These are phyloP conservation scores for Hestina assimilis DNA, from an alignment of 1,140 invertebrate species.

Conservation along the genomic window DNA sequence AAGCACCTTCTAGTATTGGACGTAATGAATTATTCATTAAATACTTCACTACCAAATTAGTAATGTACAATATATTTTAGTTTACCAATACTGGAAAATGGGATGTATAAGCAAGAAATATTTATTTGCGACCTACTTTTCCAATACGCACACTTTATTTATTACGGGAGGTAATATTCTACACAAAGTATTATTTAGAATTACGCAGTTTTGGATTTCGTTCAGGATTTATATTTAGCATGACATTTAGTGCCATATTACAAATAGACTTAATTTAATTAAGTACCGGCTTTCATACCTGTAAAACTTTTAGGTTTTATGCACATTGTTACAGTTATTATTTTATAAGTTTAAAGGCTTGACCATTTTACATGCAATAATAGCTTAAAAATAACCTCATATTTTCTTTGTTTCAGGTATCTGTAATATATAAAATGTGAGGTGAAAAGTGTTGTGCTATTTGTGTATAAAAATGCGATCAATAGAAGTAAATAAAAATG, in stretches of 20 bases:
- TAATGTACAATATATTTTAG: background rate
- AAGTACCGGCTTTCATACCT: no score
- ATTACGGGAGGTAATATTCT: no score
- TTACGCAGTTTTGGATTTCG: no score
- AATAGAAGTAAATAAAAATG: constrained; percentile 46
- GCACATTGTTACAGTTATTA: no score
- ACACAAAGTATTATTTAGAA: no score
- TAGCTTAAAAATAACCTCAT: background rate
- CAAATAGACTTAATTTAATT: no score
- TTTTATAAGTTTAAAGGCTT: no score
- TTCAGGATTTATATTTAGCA: no score
- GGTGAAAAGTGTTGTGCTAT: constrained; percentile 21
- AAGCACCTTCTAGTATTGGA: constrained; percentile 41
- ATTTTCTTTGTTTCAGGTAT: constrained; percentile 25
- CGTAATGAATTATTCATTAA: constrained; percentile 51
- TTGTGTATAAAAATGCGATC: constrained; percentile 54
- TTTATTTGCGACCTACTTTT: background rate
- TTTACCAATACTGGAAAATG: background rate
- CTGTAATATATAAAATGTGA: constrained; percentile 19
- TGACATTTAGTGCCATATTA: no score
- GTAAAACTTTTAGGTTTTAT: no score
- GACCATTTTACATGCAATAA: background rate
- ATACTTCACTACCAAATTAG: constrained; percentile 3
- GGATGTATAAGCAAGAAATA: background rate
- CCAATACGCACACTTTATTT: no score